Evolutionary conservation across 2,888 invertebrate species (phyloP).

Genomic region (Leucophora obtusa): DNA sequence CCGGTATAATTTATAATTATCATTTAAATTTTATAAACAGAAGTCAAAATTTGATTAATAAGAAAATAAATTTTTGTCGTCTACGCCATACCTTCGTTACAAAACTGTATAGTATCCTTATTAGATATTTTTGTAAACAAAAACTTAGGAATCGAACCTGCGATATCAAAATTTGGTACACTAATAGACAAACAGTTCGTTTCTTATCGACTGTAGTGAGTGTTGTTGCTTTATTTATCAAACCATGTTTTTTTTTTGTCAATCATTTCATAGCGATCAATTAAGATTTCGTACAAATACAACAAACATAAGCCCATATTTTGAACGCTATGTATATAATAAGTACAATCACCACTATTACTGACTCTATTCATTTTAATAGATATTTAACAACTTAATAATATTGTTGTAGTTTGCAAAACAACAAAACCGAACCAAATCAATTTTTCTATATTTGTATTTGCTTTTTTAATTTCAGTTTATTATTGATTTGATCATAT

Average conservation of each 20-base stretch:
- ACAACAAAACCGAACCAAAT: neutral
- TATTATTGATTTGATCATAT: constrained; percentile 42
- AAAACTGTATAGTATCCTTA: no score
- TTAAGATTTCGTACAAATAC: constrained; percentile 12
- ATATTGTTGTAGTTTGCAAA: neutral
- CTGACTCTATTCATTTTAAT: neutral
- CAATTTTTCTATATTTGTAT: neutral
- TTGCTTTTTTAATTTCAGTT: neutral
- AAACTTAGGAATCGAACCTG: no score
- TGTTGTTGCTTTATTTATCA: constrained; percentile 8
- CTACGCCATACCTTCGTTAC: no score
- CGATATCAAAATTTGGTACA: no score
- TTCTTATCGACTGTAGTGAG: neutral
- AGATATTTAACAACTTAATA: constrained; percentile 22
- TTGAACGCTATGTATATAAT: neutral
- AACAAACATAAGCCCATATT: constrained; percentile 1
- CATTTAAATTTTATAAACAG: no score
- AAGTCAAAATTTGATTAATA: no score
- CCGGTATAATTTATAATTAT: no score
- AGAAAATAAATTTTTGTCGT: no score
- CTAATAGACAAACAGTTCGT: neutral
- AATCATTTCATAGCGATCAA: constrained; percentile 21
- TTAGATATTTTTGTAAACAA: no score
- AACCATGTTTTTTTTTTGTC: constrained; percentile 11
- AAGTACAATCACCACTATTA: constrained; percentile 5